A percentile compares a stretch with the other conserved stretches of the same genome.
These are phyloP conservation scores for Labeo rohita DNA, from an alignment of 2,113 vertebrate genomes.

Conservation along the genomic window DNA sequence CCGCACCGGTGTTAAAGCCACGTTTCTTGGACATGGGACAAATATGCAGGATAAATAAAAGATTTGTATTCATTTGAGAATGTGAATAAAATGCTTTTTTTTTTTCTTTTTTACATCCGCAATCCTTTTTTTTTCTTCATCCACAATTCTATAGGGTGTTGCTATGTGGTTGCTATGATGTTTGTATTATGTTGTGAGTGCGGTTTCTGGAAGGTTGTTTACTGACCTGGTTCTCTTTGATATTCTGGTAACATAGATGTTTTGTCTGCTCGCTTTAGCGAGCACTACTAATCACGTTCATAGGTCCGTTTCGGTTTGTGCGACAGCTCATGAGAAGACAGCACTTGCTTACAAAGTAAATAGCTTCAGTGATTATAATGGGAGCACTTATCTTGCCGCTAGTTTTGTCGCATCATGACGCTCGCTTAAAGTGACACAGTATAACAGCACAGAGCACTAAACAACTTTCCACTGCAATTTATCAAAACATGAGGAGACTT, in stretches of 20 bases:
- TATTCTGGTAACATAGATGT: slow-evolving; percentile 2
- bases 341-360: neutral
- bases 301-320: neutral
- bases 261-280: neutral
- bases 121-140: neutral
- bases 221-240: neutral
- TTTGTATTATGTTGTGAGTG: neutral
- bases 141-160: neutral
- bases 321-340: neutral
- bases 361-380: neutral
- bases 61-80: slow-evolving; percentile 51
- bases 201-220: slow-evolving; percentile 1
- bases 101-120: neutral
- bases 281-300: neutral
- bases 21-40: slow-evolving; percentile 32
- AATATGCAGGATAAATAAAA: slow-evolving; percentile 47
- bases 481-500: neutral
- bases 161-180: neutral
- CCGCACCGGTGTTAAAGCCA: slow-evolving; percentile 36
- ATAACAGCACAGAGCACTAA: neutral
- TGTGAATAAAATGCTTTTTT: neutral
- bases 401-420: neutral
- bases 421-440: neutral
- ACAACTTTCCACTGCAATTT: neutral
- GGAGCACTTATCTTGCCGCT: neutral